These are phyloP conservation scores for Mylabris sibirica DNA, from an alignment of 2,888 invertebrate genomes.

Conservation along the genomic window DNA sequence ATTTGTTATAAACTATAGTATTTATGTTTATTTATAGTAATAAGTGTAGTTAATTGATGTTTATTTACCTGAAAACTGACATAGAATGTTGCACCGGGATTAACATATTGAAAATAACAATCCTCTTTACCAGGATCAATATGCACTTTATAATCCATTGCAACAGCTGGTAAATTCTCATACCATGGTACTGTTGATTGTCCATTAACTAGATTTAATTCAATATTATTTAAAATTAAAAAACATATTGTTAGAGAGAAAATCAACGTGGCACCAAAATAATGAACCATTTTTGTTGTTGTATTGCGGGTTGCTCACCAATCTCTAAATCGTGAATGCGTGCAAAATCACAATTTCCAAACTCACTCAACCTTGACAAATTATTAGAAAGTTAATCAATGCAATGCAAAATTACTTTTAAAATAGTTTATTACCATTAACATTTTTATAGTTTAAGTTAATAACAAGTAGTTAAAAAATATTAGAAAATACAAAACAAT, in stretches of 20 bases:
- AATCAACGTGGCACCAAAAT: slow-evolving; percentile 47
- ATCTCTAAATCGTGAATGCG: slow-evolving; percentile 14
- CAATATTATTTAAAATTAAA: slow-evolving; percentile 34
- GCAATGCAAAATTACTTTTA: slow-evolving; percentile 8
- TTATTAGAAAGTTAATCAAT: slow-evolving; percentile 28
- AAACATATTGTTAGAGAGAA: slow-evolving; percentile 37
- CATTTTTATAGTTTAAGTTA: neutral
- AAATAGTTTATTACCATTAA: slow-evolving; percentile 7
- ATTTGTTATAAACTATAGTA: neutral
- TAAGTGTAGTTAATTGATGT: neutral
- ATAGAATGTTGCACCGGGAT: slow-evolving; percentile 90
- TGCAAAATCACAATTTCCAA: neutral
- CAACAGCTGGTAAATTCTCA: slow-evolving; percentile 87
- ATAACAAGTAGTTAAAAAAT: slow-evolving; percentile 3
- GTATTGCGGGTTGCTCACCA: slow-evolving; percentile 34
- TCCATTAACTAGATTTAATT: slow-evolving; percentile 26
- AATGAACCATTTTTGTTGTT: slow-evolving; percentile 40
- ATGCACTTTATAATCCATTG: slow-evolving; percentile 95
- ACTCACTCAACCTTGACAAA: slow-evolving; percentile 10
- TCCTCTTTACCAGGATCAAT: slow-evolving; percentile 95
- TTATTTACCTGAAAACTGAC: slow-evolving; percentile 87
- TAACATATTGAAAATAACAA: slow-evolving; percentile 94
- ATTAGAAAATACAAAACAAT: neutral
- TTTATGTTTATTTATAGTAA: neutral
- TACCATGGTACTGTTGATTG: slow-evolving; percentile 78